A percentile compares a stretch with the other conserved stretches of the same genome.
These are phyloP conservation scores for Amazona ochrocephala DNA, from an alignment of 2,797 vertebrate species.

Conservation along the genomic window DNA sequence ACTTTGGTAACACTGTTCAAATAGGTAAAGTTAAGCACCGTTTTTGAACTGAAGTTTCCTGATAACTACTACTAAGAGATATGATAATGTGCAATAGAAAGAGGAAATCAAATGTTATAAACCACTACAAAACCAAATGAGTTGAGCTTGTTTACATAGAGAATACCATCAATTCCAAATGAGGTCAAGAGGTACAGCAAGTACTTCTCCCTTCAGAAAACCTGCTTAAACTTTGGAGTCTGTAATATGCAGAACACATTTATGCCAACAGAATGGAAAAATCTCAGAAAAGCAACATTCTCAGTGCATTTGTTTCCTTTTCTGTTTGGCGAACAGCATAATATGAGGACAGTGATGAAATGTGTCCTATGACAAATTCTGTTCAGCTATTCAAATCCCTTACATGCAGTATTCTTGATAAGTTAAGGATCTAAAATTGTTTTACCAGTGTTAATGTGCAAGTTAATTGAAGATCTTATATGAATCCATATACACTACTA, in stretches of 20 bases:
- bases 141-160: not conserved
- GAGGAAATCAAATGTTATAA: not conserved
- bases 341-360: not conserved
- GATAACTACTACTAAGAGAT: not conserved
- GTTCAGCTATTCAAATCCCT: not conserved
- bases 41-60: not conserved
- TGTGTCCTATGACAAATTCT: conserved; percentile 1
- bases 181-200: not conserved
- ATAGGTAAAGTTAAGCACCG: not conserved
- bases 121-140: not conserved
- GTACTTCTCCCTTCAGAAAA: not conserved
- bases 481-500: conserved; percentile 25
- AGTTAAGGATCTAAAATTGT: conserved; percentile 57
- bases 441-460: conserved; percentile 25
- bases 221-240: not conserved
- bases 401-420: not conserved
- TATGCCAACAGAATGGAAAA: not conserved
- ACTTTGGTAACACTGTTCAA: not conserved
- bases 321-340: not conserved
- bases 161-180: not conserved
- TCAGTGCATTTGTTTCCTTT: not conserved
- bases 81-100: not conserved
- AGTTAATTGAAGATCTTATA: conserved; percentile 58
- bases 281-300: not conserved
- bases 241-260: not conserved